Conservation (phyloP, 2,888 invertebrate genomes). For the Lasioglossum morio region DNA sequence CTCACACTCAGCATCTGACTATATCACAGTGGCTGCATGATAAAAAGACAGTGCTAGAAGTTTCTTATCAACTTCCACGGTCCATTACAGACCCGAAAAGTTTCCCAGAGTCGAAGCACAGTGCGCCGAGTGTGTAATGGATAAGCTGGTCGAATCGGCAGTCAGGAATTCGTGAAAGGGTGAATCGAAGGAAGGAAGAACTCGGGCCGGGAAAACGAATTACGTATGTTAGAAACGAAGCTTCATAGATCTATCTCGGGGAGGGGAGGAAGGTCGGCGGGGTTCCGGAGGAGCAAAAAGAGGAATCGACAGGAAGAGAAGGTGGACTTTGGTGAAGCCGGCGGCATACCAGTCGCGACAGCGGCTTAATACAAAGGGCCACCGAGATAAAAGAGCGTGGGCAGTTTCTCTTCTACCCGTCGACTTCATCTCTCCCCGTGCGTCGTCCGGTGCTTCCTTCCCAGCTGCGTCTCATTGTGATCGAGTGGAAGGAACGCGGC, state of each 20-base stretch:
- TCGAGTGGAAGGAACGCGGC: slow-evolving; percentile 45
- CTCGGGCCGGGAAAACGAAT: slow-evolving; percentile 31
- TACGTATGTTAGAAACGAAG: slow-evolving; percentile 33
- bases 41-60: neutral
- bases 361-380: slow-evolving; percentile 69
- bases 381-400: slow-evolving; percentile 70
- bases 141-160: neutral
- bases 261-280: neutral
- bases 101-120: neutral
- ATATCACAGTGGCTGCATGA: neutral
- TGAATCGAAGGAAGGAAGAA: slow-evolving; percentile 18
- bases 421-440: slow-evolving; percentile 62
- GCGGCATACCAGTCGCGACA: slow-evolving; percentile 68
- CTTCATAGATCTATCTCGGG: slow-evolving; percentile 19
- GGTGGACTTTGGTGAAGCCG: slow-evolving; percentile 64
- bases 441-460: slow-evolving; percentile 46
- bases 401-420: slow-evolving; percentile 70
- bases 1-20: neutral
- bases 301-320: slow-evolving; percentile 64
- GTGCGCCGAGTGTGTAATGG: neutral
- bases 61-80: neutral
- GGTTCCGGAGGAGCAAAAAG: slow-evolving; percentile 32
- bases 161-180: slow-evolving; percentile 13
- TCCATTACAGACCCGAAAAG: neutral
- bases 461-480: slow-evolving; percentile 57